A percentile compares a stretch with the other conserved stretches of the same genome.
Evolutionary conservation across 2,113 vertebrate genomes (phyloP).

Genomic region (Muntiacus reevesi): DNA sequence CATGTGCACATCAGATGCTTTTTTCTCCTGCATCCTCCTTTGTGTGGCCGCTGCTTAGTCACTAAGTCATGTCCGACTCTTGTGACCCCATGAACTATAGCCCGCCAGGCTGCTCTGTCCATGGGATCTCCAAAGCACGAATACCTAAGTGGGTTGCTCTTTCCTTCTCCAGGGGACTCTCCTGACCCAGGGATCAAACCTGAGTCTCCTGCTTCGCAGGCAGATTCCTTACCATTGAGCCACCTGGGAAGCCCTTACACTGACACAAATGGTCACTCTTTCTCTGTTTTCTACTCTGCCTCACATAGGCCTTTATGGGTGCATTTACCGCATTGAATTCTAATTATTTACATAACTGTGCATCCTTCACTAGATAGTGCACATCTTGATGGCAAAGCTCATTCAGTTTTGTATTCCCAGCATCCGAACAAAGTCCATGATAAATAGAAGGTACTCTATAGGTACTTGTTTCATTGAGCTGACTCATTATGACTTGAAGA

Average conservation of each 20-base stretch:
- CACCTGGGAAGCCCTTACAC: neutral
- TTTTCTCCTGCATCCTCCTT: neutral
- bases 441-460: neutral
- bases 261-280: neutral
- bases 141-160: neutral
- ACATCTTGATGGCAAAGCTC: neutral
- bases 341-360: neutral
- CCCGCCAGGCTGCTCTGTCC: neutral
- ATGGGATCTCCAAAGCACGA: neutral
- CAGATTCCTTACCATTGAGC: neutral
- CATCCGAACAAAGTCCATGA: neutral
- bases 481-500: neutral
- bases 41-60: neutral
- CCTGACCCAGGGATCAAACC: neutral
- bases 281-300: neutral
- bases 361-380: neutral
- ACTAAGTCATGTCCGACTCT: neutral
- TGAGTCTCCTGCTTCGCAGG: neutral
- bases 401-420: neutral
- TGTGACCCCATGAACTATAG: neutral
- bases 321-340: neutral
- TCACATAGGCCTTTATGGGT: neutral
- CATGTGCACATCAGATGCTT: neutral
- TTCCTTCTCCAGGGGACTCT: neutral
- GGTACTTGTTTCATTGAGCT: neutral